phyloP scores from a whole-genome alignment of 2,113 vertebrate genomes.

The Parotia lawesii region DNA sequence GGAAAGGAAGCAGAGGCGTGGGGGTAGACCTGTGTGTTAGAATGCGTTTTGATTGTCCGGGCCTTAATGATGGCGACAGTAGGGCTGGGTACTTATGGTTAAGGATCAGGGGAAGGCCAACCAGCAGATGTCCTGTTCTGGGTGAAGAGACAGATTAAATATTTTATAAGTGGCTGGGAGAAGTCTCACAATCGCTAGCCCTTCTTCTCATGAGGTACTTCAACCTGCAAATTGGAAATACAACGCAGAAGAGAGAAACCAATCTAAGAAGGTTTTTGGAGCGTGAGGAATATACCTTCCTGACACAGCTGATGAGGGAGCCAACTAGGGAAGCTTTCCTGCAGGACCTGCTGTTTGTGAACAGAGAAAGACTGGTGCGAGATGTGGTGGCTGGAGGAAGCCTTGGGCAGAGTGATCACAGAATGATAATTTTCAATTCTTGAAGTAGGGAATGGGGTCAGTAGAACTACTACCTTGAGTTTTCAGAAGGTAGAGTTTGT shows the following conservation, averaged over 20 bases:
- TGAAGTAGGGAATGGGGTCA: background rate
- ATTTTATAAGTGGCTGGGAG: background rate
- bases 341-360: background rate
- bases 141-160: background rate
- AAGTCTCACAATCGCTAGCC: rapidly evolving
- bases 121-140: background rate
- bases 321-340: background rate
- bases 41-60: background rate
- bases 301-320: background rate
- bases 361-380: background rate
- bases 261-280: background rate
- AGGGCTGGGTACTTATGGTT: background rate
- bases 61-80: background rate
- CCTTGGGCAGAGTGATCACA: background rate
- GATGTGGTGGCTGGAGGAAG: background rate
- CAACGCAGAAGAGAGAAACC: background rate
- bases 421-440: background rate
- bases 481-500: background rate
- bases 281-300: background rate
- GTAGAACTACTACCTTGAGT: background rate
- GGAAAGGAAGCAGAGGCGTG: background rate
- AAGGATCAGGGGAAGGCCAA: background rate
- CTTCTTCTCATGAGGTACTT: background rate
- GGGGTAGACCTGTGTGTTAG: background rate
- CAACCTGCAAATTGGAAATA: background rate